Evolutionary conservation across 2,888 invertebrate species (phyloP).

Genomic region (Agrotis clavis): DNA sequence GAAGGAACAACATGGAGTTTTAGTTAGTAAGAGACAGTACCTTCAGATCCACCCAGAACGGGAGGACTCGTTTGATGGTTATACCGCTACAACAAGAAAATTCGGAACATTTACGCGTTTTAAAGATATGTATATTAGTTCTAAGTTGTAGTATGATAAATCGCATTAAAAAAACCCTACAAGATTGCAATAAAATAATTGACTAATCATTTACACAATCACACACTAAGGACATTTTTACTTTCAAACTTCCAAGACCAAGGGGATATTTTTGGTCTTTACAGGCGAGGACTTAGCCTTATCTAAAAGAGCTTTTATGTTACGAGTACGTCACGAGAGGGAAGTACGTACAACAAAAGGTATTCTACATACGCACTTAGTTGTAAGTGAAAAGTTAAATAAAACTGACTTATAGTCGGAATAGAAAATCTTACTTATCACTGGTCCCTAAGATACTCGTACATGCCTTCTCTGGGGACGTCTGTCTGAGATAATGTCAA

Average conservation of each 20-base stretch:
- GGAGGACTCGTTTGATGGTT: no score
- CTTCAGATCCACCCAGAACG: no score
- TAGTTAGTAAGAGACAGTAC: no score
- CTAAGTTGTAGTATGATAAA: no score
- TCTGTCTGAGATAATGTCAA: slow-evolving; percentile 7
- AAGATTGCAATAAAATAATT: no score
- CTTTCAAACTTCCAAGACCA: neutral
- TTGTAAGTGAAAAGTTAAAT: slow-evolving; percentile 43
- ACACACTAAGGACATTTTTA: no score
- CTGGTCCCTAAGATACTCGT: neutral
- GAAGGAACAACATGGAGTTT: no score
- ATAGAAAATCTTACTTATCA: slow-evolving; percentile 3
- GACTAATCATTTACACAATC: no score
- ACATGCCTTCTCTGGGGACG: slow-evolving; percentile 14
- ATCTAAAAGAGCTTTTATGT: neutral
- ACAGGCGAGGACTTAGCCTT: neutral
- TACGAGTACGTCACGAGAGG: neutral
- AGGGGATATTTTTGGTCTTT: neutral
- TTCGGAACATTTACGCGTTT: no score
- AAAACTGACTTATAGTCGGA: slow-evolving; percentile 19
- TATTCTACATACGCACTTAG: neutral
- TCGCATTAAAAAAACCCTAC: no score
- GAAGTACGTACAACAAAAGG: slow-evolving; percentile 22
- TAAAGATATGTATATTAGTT: no score
- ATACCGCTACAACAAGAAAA: no score